Evolutionary conservation across 2,888 invertebrate genomes (phyloP).

Genomic region (Blera fallax): DNA sequence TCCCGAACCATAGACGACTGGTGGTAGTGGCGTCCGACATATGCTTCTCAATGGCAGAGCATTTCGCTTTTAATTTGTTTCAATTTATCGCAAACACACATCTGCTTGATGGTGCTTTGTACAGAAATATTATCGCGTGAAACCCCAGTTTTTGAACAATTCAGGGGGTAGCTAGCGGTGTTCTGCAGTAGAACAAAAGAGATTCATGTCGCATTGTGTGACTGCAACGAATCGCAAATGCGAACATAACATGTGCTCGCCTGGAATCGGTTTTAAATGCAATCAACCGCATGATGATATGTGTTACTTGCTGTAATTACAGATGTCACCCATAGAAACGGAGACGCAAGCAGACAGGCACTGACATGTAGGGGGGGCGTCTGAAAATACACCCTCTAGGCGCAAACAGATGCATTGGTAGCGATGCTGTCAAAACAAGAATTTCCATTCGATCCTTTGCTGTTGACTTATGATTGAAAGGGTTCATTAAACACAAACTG

Average conservation of each 20-base stretch:
- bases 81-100: constrained; percentile 54
- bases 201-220: constrained; percentile 29
- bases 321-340: constrained; percentile 13
- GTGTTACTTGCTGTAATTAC: constrained; percentile 45
- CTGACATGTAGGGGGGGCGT: neutral
- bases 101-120: constrained; percentile 22
- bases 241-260: constrained; percentile 17
- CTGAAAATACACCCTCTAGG: neutral
- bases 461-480: constrained; percentile 25
- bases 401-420: neutral
- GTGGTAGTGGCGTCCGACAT: neutral
- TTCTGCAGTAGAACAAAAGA: constrained; percentile 28
- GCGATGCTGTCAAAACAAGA: constrained; percentile 5
- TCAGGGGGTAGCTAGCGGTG: constrained; percentile 21
- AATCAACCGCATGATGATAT: constrained; percentile 56
- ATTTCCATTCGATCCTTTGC: constrained; percentile 12
- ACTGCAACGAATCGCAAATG: constrained; percentile 1
- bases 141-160: constrained; percentile 43
- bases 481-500: constrained; percentile 13
- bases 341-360: neutral
- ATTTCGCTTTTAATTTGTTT: constrained; percentile 58
- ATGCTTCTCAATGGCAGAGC: neutral
- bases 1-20: neutral
- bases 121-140: constrained; percentile 48
- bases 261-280: constrained; percentile 55